Conservation (phyloP, 1,140 invertebrate species). For the Mya arenaria region DNA sequence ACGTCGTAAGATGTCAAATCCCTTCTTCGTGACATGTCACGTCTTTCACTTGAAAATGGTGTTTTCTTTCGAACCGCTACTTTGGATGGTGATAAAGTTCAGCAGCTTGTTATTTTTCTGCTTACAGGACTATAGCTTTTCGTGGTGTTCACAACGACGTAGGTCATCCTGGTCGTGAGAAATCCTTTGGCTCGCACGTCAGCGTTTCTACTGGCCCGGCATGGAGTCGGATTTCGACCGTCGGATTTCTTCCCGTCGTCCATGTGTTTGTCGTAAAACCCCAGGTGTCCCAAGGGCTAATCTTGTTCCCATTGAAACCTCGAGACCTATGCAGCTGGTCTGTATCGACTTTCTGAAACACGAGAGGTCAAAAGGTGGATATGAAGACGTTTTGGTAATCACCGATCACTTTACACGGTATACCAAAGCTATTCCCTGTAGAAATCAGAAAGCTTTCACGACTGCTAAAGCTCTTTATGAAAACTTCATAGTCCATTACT, state of each 20-base stretch:
- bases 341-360: slow-evolving; percentile 25
- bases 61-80: neutral
- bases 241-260: neutral
- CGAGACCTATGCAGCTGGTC: slow-evolving; percentile 13
- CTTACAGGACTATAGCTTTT: neutral
- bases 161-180: slow-evolving; percentile 35
- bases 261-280: neutral
- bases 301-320: neutral
- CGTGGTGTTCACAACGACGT: slow-evolving; percentile 20
- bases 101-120: neutral
- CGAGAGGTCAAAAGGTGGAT: slow-evolving; percentile 27
- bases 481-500: slow-evolving; percentile 32
- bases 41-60: neutral
- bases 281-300: neutral
- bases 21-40: neutral
- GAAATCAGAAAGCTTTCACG: slow-evolving; percentile 23
- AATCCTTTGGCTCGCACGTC: slow-evolving; percentile 15
- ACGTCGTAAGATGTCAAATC: neutral
- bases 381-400: slow-evolving; percentile 44
- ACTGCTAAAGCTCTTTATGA: slow-evolving; percentile 38
- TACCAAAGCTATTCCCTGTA: slow-evolving; percentile 17
- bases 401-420: slow-evolving; percentile 27
- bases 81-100: neutral
- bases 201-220: slow-evolving; percentile 39
- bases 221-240: neutral